These are phyloP conservation scores for Threskiornis aethiopicus DNA, from an alignment of 2,797 vertebrate species.

Conservation along the genomic window DNA sequence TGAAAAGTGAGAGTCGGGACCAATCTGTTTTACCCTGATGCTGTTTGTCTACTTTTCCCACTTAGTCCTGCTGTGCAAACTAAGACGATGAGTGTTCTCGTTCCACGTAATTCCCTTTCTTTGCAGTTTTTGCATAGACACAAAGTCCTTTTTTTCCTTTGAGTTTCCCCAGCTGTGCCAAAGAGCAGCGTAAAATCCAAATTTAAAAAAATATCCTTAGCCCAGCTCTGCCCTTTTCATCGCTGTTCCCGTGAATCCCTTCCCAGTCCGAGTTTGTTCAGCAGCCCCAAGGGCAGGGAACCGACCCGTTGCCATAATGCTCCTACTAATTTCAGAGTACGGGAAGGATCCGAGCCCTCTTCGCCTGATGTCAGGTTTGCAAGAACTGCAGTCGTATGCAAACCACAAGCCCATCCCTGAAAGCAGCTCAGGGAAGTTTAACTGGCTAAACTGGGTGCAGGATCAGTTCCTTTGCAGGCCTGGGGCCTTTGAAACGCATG, in stretches of 20 bases:
- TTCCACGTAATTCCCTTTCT: not conserved
- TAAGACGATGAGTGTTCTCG: not conserved
- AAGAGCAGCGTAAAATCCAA: not conserved
- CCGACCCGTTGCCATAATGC: not conserved
- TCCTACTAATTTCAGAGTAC: not conserved
- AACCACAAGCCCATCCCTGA: not conserved
- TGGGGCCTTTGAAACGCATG: fast-evolving
- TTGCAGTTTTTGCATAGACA: not conserved
- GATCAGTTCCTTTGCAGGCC: not conserved
- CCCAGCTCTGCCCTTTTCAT: not conserved
- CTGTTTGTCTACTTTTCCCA: not conserved
- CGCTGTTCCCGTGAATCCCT: not conserved
- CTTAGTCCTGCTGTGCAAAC: too few relatives aligned
- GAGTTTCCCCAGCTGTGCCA: not conserved
- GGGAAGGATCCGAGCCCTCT: not conserved
- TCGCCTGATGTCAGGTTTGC: not conserved
- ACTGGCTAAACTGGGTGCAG: not conserved
- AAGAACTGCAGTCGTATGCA: not conserved
- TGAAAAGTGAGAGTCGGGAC: not conserved
- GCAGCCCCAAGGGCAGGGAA: not conserved
- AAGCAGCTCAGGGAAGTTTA: not conserved
- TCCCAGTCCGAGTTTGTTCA: not conserved
- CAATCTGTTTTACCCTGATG: not conserved
- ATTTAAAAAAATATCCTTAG: fast-evolving
- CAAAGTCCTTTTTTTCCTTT: not conserved